Conservation (phyloP, 2,797 vertebrate species). For the Sus cebifrons region DNA sequence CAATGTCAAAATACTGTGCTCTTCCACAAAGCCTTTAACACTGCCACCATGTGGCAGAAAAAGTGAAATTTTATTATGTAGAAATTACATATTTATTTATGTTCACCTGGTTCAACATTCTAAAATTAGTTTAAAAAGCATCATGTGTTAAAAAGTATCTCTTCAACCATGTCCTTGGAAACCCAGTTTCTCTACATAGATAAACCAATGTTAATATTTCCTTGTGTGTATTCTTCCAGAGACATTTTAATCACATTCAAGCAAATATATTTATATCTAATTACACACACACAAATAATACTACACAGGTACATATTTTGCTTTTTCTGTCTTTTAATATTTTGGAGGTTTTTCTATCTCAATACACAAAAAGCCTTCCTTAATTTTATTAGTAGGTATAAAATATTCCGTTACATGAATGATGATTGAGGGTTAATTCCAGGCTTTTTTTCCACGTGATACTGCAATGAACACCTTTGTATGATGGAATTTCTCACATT, state of each 20-base stretch:
- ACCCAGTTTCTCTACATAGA: background rate
- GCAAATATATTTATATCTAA: background rate
- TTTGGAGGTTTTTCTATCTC: background rate
- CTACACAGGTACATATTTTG: background rate
- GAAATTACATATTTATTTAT: background rate
- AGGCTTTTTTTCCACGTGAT: slow-evolving; percentile 41
- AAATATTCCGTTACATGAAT: background rate
- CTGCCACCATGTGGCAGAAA: slow-evolving; percentile 79
- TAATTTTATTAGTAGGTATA: background rate
- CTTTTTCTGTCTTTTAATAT: slow-evolving; percentile 1
- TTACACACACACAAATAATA: background rate
- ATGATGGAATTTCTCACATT: slow-evolving; percentile 19
- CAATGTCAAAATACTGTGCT: background rate
- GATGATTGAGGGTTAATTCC: background rate
- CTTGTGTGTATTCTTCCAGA: slow-evolving; percentile 5
- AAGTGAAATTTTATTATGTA: background rate
- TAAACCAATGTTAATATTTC: background rate
- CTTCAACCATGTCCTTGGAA: background rate
- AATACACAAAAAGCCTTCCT: background rate
- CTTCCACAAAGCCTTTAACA: slow-evolving; percentile 54
- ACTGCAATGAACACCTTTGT: background rate
- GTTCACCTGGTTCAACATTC: background rate
- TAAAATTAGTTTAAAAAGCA: background rate
- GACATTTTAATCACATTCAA: slow-evolving; percentile 50
- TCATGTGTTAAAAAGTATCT: slow-evolving; percentile 12